phyloP scores from a whole-genome alignment of 2,797 vertebrate genomes.

The Muraenolepis orangiensis region DNA sequence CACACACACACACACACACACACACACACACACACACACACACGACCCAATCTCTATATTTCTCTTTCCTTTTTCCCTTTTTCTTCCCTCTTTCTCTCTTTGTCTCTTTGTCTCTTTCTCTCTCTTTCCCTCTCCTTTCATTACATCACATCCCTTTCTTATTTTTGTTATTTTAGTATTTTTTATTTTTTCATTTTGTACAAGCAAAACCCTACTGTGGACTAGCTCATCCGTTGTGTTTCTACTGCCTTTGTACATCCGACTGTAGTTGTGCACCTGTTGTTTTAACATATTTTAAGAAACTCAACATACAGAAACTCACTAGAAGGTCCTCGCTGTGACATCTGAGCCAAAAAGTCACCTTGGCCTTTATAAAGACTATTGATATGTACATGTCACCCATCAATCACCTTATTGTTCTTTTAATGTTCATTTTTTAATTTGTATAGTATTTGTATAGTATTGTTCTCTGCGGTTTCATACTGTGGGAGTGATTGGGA shows the following conservation, averaged over 20 bases:
- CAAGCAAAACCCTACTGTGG: constrained; percentile 79
- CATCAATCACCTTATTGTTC: too few species aligned
- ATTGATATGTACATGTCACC: too few species aligned
- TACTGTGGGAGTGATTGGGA: too few species aligned
- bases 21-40: background rate
- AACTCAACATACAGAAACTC: constrained; percentile 41
- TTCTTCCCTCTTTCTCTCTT: too few species aligned
- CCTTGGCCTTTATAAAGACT: constrained; percentile 68
- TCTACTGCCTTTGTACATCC: constrained; percentile 51
- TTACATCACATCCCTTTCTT: too few species aligned
- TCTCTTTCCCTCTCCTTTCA: constrained; percentile 61
- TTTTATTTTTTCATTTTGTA: constrained; percentile 62
- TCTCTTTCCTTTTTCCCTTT: too few species aligned
- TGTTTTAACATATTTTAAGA: constrained; percentile 63
- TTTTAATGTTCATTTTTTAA: too few species aligned
- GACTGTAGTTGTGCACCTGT: constrained; percentile 60
- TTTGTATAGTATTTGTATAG: too few species aligned
- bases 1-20: too few species aligned
- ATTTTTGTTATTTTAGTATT: constrained; percentile 39
- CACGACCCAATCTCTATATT: constrained; percentile 25
- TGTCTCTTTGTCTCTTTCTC: background rate
- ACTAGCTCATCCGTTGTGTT: constrained; percentile 57
- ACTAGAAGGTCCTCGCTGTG: constrained; percentile 65
- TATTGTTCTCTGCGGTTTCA: too few species aligned
- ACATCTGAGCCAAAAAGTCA: constrained; percentile 79